Percentiles rank a stretch among this genome's conserved stretches.
phyloP scores from a whole-genome alignment of 1,140 invertebrate genomes.

The Drosophila ercepeae region DNA sequence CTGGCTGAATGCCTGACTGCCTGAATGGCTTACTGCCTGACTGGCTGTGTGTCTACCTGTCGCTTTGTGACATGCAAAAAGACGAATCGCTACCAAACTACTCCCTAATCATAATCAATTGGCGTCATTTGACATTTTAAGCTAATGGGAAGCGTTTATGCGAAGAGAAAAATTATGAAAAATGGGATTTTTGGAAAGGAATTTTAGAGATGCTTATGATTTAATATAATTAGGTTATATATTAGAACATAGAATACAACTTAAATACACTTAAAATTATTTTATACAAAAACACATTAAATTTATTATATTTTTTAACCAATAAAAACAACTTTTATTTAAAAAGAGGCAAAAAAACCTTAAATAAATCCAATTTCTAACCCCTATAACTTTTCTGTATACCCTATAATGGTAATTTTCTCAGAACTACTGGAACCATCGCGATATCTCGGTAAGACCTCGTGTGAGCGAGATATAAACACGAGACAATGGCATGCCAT shows the following conservation, averaged over 20 bases:
- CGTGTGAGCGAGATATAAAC: conserved; percentile 30
- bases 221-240: too few relatives aligned
- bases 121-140: conserved; percentile 80
- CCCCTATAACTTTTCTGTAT: background rate
- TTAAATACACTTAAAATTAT: too few relatives aligned
- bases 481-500: conserved; percentile 10
- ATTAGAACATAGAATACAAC: too few relatives aligned
- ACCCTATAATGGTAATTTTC: background rate
- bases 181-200: too few relatives aligned
- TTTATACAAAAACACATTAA: too few relatives aligned
- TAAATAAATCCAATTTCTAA: background rate
- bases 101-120: conserved; percentile 78
- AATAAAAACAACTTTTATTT: background rate
- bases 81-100: conserved; percentile 52
- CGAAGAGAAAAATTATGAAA: background rate
- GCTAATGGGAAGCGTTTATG: conserved; percentile 52
- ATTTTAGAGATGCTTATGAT: too few relatives aligned
- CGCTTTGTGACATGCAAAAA: conserved; percentile 75
- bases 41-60: conserved; percentile 67
- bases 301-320: background rate
- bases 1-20: conserved; percentile 66
- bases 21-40: conserved; percentile 36
- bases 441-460: conserved; percentile 10
- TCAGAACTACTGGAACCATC: conserved; percentile 1
- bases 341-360: background rate